phyloP scores from a whole-genome alignment of 2,888 invertebrate species.

The Tiliacea aurago region DNA sequence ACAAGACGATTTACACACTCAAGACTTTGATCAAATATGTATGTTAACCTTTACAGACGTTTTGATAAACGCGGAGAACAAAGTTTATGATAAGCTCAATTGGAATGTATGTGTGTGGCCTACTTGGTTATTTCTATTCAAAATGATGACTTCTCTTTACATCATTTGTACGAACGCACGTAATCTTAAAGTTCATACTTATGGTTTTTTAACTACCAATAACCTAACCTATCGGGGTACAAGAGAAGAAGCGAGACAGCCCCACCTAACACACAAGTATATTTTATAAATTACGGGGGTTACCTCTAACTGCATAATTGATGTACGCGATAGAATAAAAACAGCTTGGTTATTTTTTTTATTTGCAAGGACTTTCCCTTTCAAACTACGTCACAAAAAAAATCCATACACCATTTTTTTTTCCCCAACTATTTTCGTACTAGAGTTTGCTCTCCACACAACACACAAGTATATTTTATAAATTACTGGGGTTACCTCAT shows the following conservation, averaged over 20 bases:
- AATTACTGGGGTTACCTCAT: no score
- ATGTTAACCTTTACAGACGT: conserved; percentile 13
- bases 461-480: no score
- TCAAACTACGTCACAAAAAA: not conserved
- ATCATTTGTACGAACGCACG: not conserved
- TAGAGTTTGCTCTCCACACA: no score
- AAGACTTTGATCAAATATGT: conserved; percentile 31
- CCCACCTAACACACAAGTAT: no score
- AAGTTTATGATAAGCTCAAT: not conserved
- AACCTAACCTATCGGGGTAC: no score
- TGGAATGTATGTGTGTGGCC: not conserved
- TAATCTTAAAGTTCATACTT: not conserved
- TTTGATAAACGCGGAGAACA: not conserved
- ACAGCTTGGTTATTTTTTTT: no score
- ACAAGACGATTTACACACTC: conserved; percentile 40
- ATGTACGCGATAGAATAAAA: not conserved
- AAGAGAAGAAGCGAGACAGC: no score
- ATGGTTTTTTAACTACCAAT: no score
- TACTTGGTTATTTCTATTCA: not conserved
- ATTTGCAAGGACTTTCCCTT: no score
- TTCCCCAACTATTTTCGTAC: no score
- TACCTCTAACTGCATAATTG: no score
- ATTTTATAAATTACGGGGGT: no score
- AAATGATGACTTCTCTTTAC: not conserved
- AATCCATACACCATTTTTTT: not conserved